Evolutionary conservation across 2,113 vertebrate genomes (phyloP).

Genomic region (Paramormyrops kingsleyae): DNA sequence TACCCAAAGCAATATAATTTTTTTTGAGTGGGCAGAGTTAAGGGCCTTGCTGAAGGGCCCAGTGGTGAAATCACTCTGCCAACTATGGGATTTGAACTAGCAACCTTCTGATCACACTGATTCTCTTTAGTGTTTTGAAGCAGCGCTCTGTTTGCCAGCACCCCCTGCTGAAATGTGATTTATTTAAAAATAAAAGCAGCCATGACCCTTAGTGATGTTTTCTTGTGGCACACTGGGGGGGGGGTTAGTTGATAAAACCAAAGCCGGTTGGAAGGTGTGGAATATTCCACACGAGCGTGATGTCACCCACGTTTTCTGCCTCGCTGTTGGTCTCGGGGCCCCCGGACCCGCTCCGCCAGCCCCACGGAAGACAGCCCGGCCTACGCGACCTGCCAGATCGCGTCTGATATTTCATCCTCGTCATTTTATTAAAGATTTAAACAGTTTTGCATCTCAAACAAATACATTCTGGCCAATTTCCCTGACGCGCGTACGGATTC

Average conservation of each 20-base stretch:
- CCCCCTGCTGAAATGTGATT: slow-evolving; percentile 38
- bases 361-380: slow-evolving; percentile 36
- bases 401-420: slow-evolving; percentile 61
- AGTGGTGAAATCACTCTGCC: not conserved
- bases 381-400: slow-evolving; percentile 42
- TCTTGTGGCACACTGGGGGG: slow-evolving; percentile 38
- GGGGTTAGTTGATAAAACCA: slow-evolving; percentile 22
- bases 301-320: slow-evolving; percentile 51
- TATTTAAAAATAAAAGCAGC: slow-evolving; percentile 47
- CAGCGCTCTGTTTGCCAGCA: slow-evolving; percentile 33
- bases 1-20: not conserved
- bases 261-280: not conserved
- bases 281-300: slow-evolving; percentile 53
- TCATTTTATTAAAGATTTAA: slow-evolving; percentile 66
- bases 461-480: slow-evolving; percentile 54
- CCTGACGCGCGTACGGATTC: slow-evolving; percentile 40
- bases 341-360: not conserved
- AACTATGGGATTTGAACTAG: not conserved
- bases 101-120: not conserved
- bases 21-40: slow-evolving; percentile 13
- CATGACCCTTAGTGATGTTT: slow-evolving; percentile 46
- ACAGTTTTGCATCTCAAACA: slow-evolving; percentile 58
- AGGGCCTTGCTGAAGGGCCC: not conserved
- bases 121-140: slow-evolving; percentile 32
- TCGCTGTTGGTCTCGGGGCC: slow-evolving; percentile 29